A percentile compares a stretch with the other conserved stretches of the same genome.
These are phyloP conservation scores for Hydra vulgaris DNA, from an alignment of 30 jellyfish, hydroid and myxozoan genomes.

Conservation along the genomic window DNA sequence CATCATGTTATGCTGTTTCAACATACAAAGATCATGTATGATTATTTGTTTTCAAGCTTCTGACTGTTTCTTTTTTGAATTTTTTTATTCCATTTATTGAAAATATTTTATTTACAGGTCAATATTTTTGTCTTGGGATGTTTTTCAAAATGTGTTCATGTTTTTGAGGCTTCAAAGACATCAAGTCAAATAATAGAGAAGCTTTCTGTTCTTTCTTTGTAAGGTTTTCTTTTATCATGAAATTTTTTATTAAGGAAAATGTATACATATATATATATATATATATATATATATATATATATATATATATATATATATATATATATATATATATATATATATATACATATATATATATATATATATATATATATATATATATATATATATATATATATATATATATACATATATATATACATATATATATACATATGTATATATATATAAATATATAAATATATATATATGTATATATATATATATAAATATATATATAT, in stretches of 20 bases:
- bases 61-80: background rate
- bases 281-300: too few relatives aligned
- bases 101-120: constrained; percentile 14
- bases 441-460: too few relatives aligned
- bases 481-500: too few relatives aligned
- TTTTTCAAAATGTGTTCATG: constrained; percentile 44
- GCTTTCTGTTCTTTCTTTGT: constrained; percentile 46
- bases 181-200: constrained; percentile 2
- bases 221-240: background rate
- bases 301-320: too few relatives aligned
- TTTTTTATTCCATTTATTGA: background rate
- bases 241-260: background rate
- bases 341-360: too few relatives aligned
- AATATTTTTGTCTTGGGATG: constrained; percentile 43
- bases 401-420: too few relatives aligned
- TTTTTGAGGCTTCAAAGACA: constrained; percentile 6
- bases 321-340: too few relatives aligned
- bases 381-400: too few relatives aligned
- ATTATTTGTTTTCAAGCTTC: background rate
- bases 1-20: background rate
- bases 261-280: too few relatives aligned
- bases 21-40: background rate
- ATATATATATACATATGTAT: too few relatives aligned
- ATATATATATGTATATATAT: too few relatives aligned
- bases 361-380: too few relatives aligned